Conservation (phyloP, 2,113 vertebrate species). For the Myotis davidii region DNA sequence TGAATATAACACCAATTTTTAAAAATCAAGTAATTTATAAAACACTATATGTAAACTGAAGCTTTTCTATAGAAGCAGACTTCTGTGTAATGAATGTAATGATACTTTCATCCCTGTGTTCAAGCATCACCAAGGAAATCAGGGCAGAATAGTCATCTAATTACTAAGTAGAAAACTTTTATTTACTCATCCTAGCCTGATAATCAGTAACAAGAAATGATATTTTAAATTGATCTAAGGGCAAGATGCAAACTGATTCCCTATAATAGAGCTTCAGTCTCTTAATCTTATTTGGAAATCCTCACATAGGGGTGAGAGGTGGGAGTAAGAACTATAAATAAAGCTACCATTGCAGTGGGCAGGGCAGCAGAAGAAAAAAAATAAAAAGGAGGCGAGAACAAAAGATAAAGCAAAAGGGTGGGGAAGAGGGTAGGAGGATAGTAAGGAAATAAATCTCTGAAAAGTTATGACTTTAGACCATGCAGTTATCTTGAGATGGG, state of each 20-base stretch:
- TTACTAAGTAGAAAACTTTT: slow-evolving; percentile 68
- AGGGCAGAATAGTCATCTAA: slow-evolving; percentile 13
- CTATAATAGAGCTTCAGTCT: background rate
- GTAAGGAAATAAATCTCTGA: background rate
- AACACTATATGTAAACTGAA: slow-evolving; percentile 29
- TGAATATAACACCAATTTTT: background rate
- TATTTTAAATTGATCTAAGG: slow-evolving; percentile 26
- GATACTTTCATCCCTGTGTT: slow-evolving; percentile 30
- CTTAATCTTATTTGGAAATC: background rate
- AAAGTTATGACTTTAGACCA: background rate
- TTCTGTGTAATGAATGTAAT: slow-evolving; percentile 67
- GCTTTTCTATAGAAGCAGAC: slow-evolving; percentile 29
- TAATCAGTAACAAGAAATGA: slow-evolving; percentile 63
- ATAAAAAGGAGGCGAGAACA: no score
- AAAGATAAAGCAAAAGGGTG: no score
- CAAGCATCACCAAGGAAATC: slow-evolving; percentile 52
- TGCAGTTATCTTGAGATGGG: background rate
- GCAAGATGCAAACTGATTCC: slow-evolving; percentile 48
- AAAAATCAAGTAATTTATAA: slow-evolving; percentile 45
- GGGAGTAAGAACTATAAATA: background rate
- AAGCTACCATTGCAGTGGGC: background rate
- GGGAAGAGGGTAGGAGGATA: background rate
- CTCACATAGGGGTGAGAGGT: background rate
- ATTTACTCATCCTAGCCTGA: slow-evolving; percentile 61
- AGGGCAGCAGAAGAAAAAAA: background rate